phyloP scores from a whole-genome alignment of 2,797 vertebrate species.

The Pipistrellus pipistrellus region DNA sequence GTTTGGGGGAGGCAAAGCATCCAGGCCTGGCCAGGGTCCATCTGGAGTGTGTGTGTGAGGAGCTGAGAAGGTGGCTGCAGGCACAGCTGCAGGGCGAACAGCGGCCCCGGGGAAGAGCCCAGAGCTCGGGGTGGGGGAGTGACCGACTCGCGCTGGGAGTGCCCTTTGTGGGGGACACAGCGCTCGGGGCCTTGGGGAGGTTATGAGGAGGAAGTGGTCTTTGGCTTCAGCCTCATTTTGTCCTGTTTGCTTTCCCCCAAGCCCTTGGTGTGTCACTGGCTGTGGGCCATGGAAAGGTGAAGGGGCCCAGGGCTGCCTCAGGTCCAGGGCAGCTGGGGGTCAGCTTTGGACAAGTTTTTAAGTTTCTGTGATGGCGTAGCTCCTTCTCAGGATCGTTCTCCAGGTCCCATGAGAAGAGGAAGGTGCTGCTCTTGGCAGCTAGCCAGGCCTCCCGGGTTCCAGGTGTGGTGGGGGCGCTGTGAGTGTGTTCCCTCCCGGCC shows the following conservation, averaged over 20 bases:
- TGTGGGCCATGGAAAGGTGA: background rate
- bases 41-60: background rate
- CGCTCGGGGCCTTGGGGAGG: background rate
- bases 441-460: too few species aligned
- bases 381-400: background rate
- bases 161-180: too few species aligned
- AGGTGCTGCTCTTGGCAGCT: background rate
- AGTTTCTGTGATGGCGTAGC: accelerated
- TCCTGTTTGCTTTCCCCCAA: background rate
- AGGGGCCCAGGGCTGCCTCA: background rate
- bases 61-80: background rate
- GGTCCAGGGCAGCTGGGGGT: background rate
- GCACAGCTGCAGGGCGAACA: background rate
- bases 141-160: accelerated
- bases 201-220: background rate
- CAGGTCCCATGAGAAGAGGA: background rate
- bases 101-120: accelerated
- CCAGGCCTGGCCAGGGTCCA: background rate
- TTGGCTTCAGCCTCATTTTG: background rate
- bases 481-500: too few species aligned
- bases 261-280: background rate
- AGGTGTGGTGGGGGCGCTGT: background rate
- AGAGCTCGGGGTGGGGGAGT: accelerated
- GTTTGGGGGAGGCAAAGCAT: background rate
- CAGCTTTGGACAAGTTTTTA: background rate